phyloP scores from a whole-genome alignment of 2,797 vertebrate species.

The Lacerta bilineata region DNA sequence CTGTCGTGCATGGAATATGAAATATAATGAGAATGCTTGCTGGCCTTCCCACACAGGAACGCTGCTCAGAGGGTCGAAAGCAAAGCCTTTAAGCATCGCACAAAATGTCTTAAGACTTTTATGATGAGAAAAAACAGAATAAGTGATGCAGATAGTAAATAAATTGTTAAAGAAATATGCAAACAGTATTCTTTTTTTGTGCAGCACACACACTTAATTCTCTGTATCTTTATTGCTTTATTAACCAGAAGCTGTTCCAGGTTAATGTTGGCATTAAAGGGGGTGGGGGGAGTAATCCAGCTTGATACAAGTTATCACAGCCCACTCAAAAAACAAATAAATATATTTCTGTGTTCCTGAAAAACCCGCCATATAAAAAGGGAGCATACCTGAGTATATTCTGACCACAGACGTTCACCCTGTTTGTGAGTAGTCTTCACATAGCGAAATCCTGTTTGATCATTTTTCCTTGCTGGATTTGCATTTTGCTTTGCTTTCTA shows the following conservation, averaged over 20 bases:
- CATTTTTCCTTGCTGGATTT: background rate
- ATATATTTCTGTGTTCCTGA: background rate
- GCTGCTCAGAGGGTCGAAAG: no score
- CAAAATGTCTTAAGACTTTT: no score
- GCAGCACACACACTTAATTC: background rate
- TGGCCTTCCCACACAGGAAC: no score
- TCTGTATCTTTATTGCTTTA: background rate
- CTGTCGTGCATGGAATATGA: no score
- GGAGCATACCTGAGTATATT: constrained; percentile 1
- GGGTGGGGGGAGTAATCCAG: background rate
- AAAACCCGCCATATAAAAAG: background rate
- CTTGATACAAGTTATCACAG: background rate
- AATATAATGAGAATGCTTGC: no score
- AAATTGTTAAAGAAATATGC: background rate
- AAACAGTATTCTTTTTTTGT: background rate
- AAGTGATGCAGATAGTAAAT: background rate
- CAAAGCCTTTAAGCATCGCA: no score
- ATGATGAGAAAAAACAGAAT: no score
- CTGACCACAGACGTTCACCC: background rate
- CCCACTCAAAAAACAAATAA: background rate
- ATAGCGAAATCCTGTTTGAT: background rate
- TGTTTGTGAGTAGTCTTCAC: constrained; percentile 17
- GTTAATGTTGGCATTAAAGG: background rate
- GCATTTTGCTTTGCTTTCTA: no score
- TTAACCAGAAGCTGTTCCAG: background rate